Evolutionary conservation across 2,888 invertebrate genomes (phyloP), one percentile per base, ranked within the genome.

Genomic region (Leptopilina syphax): DNA sequence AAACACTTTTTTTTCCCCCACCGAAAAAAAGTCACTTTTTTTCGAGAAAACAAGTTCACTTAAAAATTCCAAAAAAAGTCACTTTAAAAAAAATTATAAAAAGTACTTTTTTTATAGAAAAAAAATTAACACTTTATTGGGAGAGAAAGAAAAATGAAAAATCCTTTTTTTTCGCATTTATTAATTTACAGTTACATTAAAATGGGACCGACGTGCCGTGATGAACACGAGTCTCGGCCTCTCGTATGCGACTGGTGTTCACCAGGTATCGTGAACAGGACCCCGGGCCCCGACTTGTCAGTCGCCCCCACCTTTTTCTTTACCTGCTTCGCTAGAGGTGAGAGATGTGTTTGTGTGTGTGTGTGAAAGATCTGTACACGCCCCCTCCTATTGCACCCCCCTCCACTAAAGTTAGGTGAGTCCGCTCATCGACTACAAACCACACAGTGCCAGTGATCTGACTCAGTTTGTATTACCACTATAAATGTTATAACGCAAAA

Each of bases 191-290:
- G 87, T 87, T 87, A 88, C 85, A 80, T 80, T 81, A 81, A 73
- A 13, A n/a, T n/a, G 60, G 77, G 65, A 76, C 77, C 68, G 68
- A 47, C 66, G 80, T 68, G 47, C 68, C 77, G 80, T 82, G 66
- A 73, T 73, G 70, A 78, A 80, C 83, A 81, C 77, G 79, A 79
- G 70, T 34, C 83, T 83, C 85, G 86, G 86, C 85, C 85, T 88
- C 90, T 89, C 87, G 87, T 86, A 88, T 89, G 86, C 89, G 88
- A 91, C 91, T 91, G 90, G 88, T 34, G 34, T 73, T 57, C 73
- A 27, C 5, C 73, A 73, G 73, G 73, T 73, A 85, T 86, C 86
- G 86, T 86, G 87, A 87, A 86, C 87, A 87, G 87, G 88, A 87
- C 87, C 87, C 86, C 87, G 85, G 87, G 88, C 87, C 88, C 88